Evolutionary conservation across 2,113 vertebrate genomes (phyloP), one percentile per base, ranked within the genome.

Genomic region (Myiozetetes cayanensis): DNA sequence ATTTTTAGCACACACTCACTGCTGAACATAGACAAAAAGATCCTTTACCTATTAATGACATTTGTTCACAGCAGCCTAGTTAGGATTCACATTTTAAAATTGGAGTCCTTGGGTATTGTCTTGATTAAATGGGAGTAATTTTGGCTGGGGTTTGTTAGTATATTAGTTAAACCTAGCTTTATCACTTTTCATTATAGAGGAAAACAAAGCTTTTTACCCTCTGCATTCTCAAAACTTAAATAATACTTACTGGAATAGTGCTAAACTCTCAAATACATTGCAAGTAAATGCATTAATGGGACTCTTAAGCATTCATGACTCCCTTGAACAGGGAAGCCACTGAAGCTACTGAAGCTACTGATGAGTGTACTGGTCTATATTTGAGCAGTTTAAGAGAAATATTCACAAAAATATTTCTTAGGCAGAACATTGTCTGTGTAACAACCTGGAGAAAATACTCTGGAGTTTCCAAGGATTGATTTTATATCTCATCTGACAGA

Each of bases 11-110:
- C 4, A 12, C 3, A 10, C 3, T 74, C 24, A 19, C n/a, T 50
- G 13, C 30, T 16, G 16, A 80, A 49, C 23, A 65, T 1, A 43
- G 27, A 13, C 12, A 43, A 28, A 53, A 84, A 80, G 43, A 78
- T 10, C 5, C 0, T 1, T 70, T 44, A 11, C 3, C 22, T 50
- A 4, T n/a, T 66, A 58, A 49, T 33, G 28, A 1, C 1, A 14
- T 63, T 46, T 46, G 11, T 23, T 62, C 14, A 41, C n/a, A 70
- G 25, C 39, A 82, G 28, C 8, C 10, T n/a, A 14, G 22, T 49
- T 62, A 84, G 35, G n/a, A 88, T 16, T 6, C 25, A 37, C 4
- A 13, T 58, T 58, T 74, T 59, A 43, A 77, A 81, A 58, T 62
- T 46, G 23, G 15, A 87, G 31, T 19, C 30, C 12, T 70, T 63